Base-by-base conservation (phyloP, 2,888 invertebrate species). In the Tetanocera ferruginea region DNA sequence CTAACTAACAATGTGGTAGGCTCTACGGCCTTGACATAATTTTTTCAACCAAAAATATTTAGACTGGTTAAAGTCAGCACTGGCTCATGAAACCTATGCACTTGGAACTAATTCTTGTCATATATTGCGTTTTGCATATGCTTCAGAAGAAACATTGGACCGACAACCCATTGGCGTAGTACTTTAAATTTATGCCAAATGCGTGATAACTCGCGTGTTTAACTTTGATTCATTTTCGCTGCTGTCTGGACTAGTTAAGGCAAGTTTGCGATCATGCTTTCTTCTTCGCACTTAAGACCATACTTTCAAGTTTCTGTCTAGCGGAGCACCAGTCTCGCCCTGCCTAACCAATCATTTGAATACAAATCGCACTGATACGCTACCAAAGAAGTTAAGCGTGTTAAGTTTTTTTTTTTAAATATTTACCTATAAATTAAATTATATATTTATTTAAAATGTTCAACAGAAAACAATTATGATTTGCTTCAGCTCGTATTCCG, bases 371-470 rank as follows among this genome's bases (percentile, higher is more conserved):
- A 78, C 79, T n/a, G 31, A 19, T 62, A 77, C n/a, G n/a, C n/a
- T n/a, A n/a, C n/a, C n/a, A n/a, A n/a, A n/a, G 17, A 37, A 66
- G 14, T 31, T 19, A 9, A 8, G 6, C 6, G 0, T 5, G n/a
- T 8, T 19, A 6, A 11, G 43, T 69, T 51, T 80, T 34, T 69
- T 31, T 17, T 31, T 31, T 73, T 71, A 78, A 64, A 76, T 82
- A 83, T 81, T 82, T 81, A 81, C 78, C 79, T 76, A 76, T 76
- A 78, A 76, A 81, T 78, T 74, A 77, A 66, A 76, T 76, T 79
- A 79, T 66, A 14, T 34, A 11, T 28, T 28, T 55, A 11, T 78
- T 77, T 78, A 52, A 78, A 83, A 79, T 80, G 79, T 81, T 80
- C 80, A 72, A 60, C 66, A 69, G 64, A 60, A 64, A 78, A 80